Evolutionary conservation across 1,140 invertebrate genomes (phyloP).

Genomic region (Thaumetopoea pityocampa): DNA sequence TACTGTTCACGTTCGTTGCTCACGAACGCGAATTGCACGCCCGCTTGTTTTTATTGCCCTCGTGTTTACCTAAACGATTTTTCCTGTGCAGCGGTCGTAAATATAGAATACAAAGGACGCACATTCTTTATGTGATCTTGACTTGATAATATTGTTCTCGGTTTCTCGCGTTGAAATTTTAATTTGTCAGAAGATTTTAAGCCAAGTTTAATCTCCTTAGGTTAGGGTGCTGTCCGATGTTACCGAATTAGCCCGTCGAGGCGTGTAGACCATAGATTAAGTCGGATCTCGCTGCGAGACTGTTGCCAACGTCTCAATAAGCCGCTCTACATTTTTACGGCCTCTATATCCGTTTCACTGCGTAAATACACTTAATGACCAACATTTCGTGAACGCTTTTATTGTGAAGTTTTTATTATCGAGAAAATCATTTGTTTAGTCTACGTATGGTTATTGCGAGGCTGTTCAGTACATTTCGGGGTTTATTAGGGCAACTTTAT

Average conservation of each 20-base stretch:
- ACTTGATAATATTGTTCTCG: constrained; percentile 51
- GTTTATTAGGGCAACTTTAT: constrained; percentile 65
- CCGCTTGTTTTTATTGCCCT: constrained; percentile 45
- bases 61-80: constrained; percentile 49
- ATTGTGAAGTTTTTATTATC: constrained; percentile 72
- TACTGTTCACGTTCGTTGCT: constrained; percentile 39
- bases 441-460: constrained; percentile 63
- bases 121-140: constrained; percentile 52
- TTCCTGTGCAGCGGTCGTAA: constrained; percentile 42
- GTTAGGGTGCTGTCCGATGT: constrained; percentile 20
- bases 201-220: constrained; percentile 36
- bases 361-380: constrained; percentile 70
- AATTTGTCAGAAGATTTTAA: constrained; percentile 50
- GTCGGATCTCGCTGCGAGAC: constrained; percentile 30
- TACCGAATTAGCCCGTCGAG: constrained; percentile 35
- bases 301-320: constrained; percentile 65
- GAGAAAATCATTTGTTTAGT: constrained; percentile 69
- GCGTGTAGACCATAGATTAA: constrained; percentile 45
- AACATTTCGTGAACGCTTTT: constrained; percentile 68
- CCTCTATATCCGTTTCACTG: constrained; percentile 66
- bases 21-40: constrained; percentile 36
- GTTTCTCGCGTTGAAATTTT: constrained; percentile 44
- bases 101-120: constrained; percentile 49
- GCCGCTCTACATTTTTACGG: constrained; percentile 61
- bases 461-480: constrained; percentile 51